A percentile compares a stretch with the other conserved stretches of the same genome.
Evolutionary conservation across 92 coral and sea anemone species (phyloP).

Genomic region (Metridium senile): DNA sequence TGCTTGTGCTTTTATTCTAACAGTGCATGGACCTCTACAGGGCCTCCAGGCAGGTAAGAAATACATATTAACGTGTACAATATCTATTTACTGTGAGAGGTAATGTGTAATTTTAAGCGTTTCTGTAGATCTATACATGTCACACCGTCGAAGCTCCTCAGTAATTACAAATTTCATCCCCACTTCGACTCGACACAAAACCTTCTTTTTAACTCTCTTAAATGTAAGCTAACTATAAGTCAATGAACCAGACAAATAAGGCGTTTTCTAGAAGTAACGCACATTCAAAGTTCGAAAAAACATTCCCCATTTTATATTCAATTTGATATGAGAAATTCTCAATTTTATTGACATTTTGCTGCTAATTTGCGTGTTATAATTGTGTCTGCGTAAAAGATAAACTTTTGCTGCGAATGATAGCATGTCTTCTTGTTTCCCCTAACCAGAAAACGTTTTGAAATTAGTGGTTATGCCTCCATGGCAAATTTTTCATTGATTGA

Average conservation of each 20-base stretch:
- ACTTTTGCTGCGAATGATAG: not conserved
- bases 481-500: not conserved
- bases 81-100: constrained; percentile 2
- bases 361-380: not conserved
- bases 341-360: not conserved
- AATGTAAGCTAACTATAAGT: not conserved
- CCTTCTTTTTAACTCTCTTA: not conserved
- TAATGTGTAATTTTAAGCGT: not conserved
- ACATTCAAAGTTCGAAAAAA: too few species aligned
- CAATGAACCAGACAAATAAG: too few species aligned
- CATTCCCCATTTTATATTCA: not conserved
- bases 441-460: not conserved
- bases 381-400: not conserved
- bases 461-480: not conserved
- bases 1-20: not conserved
- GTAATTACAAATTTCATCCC: too few species aligned
- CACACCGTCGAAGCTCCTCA: too few species aligned
- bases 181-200: too few species aligned
- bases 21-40: constrained; percentile 78
- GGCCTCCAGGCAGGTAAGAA: constrained; percentile 90
- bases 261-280: too few species aligned
- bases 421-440: not conserved
- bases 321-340: not conserved
- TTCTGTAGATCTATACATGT: too few species aligned
- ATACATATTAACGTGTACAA: not conserved